Base-by-base conservation (phyloP, 2,113 vertebrate genomes). In the Pterocles burchelli region DNA sequence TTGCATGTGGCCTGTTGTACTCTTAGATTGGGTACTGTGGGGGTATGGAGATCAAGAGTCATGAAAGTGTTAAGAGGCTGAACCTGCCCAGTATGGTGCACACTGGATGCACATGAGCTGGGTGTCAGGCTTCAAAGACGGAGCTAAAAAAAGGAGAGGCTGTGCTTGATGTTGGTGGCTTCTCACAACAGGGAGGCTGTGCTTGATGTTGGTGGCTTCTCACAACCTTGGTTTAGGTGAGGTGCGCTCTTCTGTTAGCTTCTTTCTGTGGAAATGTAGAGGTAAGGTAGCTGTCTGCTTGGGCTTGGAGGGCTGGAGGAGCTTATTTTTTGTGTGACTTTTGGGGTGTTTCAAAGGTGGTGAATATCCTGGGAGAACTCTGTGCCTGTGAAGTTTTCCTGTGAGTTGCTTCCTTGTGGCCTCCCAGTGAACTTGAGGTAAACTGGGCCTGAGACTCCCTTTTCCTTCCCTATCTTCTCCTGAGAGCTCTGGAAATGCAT, bases 11-110 rank as follows among this genome's bases (percentile, higher is more conserved):
- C 21, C 34, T 72, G 7, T 61, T 57, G 24, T 6, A 9, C 11
- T 78, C 29, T 34, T 6, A 52, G 54, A 15, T 9, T 51, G 2
- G 2, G 8, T 49, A 20, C 29, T 3, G 1, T 1, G 13, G 22
- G 22, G 6, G 1, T 28, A 10, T 45, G 31, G 45, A 80, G 45
- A 17, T 43, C 5, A 9, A 22, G 36, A 22, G 59, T 17, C 25
- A 24, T 0, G 0, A 26, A 57, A 54, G 45, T 68, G 13, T 41
- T 33, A 8, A 71, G 62, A 75, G 80, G 22, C 29, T 74, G 55
- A 51, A 67, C 51, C 38, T 63, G 17, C 33, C 19, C 54, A 66
- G 41, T 28, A 5, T 59, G 48, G 8, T 71, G 25, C 10, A 14
- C 46, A 62, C 11, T 13, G 3, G 6, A 17, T 31, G 28, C 11